Conservation (phyloP, 2,113 vertebrate species). For the Corythornis cristatus region DNA sequence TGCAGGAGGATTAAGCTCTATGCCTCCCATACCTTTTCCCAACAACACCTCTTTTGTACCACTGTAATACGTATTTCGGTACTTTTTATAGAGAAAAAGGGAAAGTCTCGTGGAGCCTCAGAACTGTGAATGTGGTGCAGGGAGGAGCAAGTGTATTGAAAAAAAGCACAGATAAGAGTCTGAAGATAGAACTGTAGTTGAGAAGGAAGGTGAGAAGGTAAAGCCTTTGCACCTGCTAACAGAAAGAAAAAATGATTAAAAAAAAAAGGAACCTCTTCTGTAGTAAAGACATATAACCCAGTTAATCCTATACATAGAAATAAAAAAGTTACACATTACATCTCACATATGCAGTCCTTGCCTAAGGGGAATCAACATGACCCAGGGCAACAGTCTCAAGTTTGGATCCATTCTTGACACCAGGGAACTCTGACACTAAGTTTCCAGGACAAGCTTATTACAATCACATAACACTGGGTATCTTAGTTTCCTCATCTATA, state of each 20-base stretch:
- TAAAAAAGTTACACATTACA: not conserved
- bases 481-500: not conserved
- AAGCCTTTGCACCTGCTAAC: not conserved
- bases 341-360: not conserved
- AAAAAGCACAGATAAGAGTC: not conserved
- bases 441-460: not conserved
- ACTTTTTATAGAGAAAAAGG: not conserved
- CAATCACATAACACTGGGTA: not conserved
- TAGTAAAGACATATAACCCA: not conserved
- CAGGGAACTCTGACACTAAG: not conserved
- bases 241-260: not conserved
- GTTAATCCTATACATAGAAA: not conserved
- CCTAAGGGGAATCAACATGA: not conserved
- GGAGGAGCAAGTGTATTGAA: not conserved
- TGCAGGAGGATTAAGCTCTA: not conserved
- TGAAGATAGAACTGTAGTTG: not conserved
- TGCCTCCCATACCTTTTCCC: not conserved
- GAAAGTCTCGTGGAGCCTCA: not conserved
- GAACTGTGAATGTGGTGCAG: not conserved
- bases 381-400: rapidly evolving
- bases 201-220: not conserved
- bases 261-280: not conserved
- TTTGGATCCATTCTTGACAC: not conserved
- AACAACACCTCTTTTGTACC: not conserved
- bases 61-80: not conserved